Evolutionary conservation across 2,797 vertebrate species (phyloP), one percentile per base, ranked within the genome.

Genomic region (Poecile montanus): DNA sequence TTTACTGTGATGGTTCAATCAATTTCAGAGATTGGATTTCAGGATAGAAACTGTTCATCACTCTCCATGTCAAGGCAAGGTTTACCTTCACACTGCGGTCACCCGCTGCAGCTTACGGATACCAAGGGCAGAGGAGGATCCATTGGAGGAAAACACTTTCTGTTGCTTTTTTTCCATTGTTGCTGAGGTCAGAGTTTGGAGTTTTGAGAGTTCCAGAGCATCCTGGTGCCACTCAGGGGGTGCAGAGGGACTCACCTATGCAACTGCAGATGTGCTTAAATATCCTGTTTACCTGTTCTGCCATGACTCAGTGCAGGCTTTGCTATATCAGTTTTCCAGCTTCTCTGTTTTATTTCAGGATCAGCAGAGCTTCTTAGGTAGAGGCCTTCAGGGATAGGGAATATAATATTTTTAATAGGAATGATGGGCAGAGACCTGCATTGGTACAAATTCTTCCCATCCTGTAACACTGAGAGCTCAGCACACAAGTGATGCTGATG

Each of bases 21-120:
- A 95, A 97, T 97, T 96, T 87, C 83, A 89, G 93, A 94, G 97
- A 94, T 97, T 95, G 94, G 54, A 94, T 97, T 97, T 97, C 97
- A 96, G 85, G 80, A 63, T n/a, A 92, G 91, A 84, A 95, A 95
- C 95, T 82, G 95, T 97, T 96, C 94, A 97, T 97, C 97, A 93
- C 76, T 88, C 73, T 93, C 84, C 77, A 77, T 85, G 95, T 96
- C 95, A 94, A 47, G 53, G 79, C 70, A 84, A 88, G 92, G 76
- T 85, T 95, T 94, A 82, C 66, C 93, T 95, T 96, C 88, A 87
- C 91, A 76, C 70, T 96, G 93, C 5, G 86, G 90, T 96, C 93
- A 95, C 85, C 79, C 88, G 1, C 87, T 74, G 44, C 34, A 81
- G 81, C 56, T 71, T 29, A 40, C 0, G 10, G 80, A 54, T 45